Evolutionary conservation across 2,888 invertebrate species (phyloP).

Genomic region (Brachyopa scutellaris): DNA sequence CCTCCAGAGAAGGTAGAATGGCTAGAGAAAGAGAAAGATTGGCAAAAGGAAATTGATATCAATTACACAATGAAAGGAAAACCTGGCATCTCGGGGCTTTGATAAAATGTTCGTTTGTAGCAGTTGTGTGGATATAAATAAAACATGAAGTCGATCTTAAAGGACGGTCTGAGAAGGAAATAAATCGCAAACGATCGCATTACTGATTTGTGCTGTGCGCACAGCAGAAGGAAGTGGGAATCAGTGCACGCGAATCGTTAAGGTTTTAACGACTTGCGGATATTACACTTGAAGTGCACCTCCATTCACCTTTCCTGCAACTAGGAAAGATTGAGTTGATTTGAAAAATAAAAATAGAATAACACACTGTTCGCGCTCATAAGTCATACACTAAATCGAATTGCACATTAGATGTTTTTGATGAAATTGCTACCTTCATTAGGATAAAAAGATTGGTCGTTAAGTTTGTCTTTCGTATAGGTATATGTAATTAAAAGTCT

Average conservation of each 20-base stretch:
- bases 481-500: constrained; percentile 26
- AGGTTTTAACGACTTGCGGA: constrained; percentile 67
- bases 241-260: constrained; percentile 67
- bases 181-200: constrained; percentile 72
- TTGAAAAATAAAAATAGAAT: no score
- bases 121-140: constrained; percentile 53
- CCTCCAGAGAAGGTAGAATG: constrained; percentile 33
- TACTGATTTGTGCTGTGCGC: constrained; percentile 62
- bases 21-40: constrained; percentile 59
- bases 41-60: constrained; percentile 72
- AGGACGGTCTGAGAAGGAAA: constrained; percentile 65
- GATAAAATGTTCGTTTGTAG: constrained; percentile 68
- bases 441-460: constrained; percentile 17
- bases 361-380: constrained; percentile 43
- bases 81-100: constrained; percentile 64
- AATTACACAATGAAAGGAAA: constrained; percentile 72
- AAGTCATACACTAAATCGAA: constrained; percentile 57
- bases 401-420: constrained; percentile 45
- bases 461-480: background rate
- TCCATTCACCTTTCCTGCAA: constrained; percentile 51
- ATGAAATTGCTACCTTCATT: constrained; percentile 8
- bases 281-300: constrained; percentile 65
- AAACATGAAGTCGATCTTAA: constrained; percentile 63
- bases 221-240: constrained; percentile 64
- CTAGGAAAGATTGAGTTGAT: constrained; percentile 36